Evolutionary conservation across 2,888 invertebrate genomes (phyloP).

Genomic region (Cantharis flavilabris): DNA sequence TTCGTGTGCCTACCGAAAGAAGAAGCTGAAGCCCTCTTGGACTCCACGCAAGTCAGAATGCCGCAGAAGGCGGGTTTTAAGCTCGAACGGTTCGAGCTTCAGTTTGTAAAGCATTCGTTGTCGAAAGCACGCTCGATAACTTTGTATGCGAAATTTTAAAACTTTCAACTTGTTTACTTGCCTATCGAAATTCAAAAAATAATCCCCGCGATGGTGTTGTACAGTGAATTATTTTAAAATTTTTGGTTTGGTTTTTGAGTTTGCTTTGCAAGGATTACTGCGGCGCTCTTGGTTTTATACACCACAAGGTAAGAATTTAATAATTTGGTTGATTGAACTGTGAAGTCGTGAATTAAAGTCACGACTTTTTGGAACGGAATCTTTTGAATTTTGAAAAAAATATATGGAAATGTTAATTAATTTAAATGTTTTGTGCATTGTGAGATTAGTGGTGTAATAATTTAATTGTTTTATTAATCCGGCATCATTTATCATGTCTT

Average conservation of each 20-base stretch:
- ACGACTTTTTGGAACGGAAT: neutral
- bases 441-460: neutral
- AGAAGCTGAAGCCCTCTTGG: slow-evolving; percentile 33
- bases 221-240: neutral
- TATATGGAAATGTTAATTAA: neutral
- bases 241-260: neutral
- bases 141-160: slow-evolving; percentile 6
- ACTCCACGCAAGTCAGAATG: slow-evolving; percentile 32
- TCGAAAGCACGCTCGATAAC: slow-evolving; percentile 29
- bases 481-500: neutral
- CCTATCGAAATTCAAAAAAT: neutral
- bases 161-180: neutral
- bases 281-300: neutral
- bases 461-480: slow-evolving; percentile 1
- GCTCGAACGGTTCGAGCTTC: slow-evolving; percentile 28
- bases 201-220: neutral
- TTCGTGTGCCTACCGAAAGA: slow-evolving; percentile 28
- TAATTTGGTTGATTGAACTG: neutral
- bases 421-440: neutral
- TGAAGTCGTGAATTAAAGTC: slow-evolving; percentile 10
- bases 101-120: slow-evolving; percentile 32
- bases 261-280: slow-evolving; percentile 1
- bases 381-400: neutral
- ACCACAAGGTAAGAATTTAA: neutral
- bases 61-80: slow-evolving; percentile 34